Percentiles rank a stretch among this genome's conserved stretches.
Conservation (phyloP, 1,140 invertebrate species). For the Anastrepha ludens region DNA sequence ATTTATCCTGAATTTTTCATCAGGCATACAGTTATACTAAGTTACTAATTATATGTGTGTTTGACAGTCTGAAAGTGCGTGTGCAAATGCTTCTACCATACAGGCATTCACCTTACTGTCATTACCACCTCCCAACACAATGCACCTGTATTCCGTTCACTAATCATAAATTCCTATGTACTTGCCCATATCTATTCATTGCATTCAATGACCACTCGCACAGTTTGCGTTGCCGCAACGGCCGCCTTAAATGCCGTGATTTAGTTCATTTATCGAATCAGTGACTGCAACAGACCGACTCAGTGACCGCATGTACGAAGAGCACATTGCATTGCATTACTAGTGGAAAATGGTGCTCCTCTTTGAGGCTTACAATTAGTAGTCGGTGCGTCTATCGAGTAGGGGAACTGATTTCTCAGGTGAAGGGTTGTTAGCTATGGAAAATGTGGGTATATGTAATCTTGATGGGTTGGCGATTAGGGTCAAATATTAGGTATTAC, state of each 20-base stretch:
- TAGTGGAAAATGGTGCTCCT: not conserved
- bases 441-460: not conserved
- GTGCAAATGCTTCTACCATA: too few relatives aligned
- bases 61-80: too few relatives aligned
- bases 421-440: not conserved
- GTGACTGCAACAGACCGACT: not conserved
- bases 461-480: not conserved
- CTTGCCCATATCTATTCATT: not conserved
- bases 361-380: not conserved
- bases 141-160: not conserved
- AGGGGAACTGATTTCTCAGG: not conserved
- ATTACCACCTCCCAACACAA: not conserved
- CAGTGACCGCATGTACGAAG: not conserved
- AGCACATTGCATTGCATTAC: not conserved
- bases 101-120: not conserved
- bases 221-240: not conserved
- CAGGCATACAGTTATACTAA: too few relatives aligned
- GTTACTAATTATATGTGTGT: too few relatives aligned
- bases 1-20: too few relatives aligned
- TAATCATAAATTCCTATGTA: constrained; percentile 22
- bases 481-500: not conserved
- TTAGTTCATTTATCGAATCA: constrained; percentile 20
- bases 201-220: not conserved
- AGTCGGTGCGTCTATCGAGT: not conserved
- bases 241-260: constrained; percentile 6